These are phyloP conservation scores for Syritta pipiens DNA, from an alignment of 2,888 invertebrate genomes.

Conservation along the genomic window DNA sequence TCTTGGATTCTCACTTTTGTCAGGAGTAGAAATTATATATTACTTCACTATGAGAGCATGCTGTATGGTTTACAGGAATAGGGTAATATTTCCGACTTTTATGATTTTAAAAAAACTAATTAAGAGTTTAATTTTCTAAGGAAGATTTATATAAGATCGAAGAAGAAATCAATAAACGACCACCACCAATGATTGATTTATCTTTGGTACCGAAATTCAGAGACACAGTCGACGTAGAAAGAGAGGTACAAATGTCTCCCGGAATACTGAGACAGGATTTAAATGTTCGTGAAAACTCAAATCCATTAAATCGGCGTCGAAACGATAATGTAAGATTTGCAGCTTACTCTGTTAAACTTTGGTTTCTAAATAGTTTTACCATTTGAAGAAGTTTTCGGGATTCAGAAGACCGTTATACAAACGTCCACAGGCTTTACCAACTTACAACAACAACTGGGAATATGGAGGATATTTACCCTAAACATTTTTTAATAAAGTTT, in stretches of 20 bases:
- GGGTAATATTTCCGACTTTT: constrained; percentile 71
- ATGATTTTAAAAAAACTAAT: background rate
- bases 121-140: constrained; percentile 61
- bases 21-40: constrained; percentile 88
- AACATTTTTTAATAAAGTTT: constrained; percentile 9
- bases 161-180: constrained; percentile 75
- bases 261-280: background rate
- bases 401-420: constrained; percentile 73
- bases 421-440: constrained; percentile 71
- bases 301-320: constrained; percentile 39
- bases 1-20: constrained; percentile 86
- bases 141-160: constrained; percentile 77
- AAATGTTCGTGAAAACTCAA: background rate
- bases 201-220: constrained; percentile 71
- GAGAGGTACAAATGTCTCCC: background rate
- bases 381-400: constrained; percentile 72
- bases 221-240: constrained; percentile 1
- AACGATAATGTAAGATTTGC: background rate
- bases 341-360: background rate
- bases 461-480: constrained; percentile 75
- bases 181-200: constrained; percentile 76
- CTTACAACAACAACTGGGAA: constrained; percentile 71
- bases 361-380: background rate
- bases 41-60: constrained; percentile 86
- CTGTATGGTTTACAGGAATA: constrained; percentile 79